Percentiles rank a stretch among this genome's conserved stretches.
These are phyloP conservation scores for Salvator merianae DNA, from an alignment of 2,113 vertebrate species.

Conservation along the genomic window DNA sequence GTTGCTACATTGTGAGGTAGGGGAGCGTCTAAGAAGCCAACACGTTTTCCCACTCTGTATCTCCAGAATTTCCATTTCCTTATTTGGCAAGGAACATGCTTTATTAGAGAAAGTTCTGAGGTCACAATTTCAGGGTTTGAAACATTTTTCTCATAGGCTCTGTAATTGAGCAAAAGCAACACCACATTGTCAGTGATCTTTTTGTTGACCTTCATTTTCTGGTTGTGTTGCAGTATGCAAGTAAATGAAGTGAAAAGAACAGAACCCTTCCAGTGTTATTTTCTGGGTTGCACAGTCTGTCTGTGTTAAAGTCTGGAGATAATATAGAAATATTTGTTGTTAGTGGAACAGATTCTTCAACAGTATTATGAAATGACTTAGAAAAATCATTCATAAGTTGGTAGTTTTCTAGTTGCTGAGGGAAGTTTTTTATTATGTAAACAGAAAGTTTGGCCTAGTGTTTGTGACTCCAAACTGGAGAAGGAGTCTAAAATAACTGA, in stretches of 20 bases:
- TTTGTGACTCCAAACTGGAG: neutral
- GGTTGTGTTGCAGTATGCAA: neutral
- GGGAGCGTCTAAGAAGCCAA: neutral
- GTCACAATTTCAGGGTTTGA: neutral
- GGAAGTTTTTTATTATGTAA: neutral
- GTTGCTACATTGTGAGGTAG: neutral
- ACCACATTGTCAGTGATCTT: too few relatives aligned
- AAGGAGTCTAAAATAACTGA: neutral
- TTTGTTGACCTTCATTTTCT: neutral
- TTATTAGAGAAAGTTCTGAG: neutral
- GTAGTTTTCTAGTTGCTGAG: neutral
- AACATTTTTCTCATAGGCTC: neutral
- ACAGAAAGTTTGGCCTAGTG: too few relatives aligned
- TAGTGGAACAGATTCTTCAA: neutral
- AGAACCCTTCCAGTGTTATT: neutral
- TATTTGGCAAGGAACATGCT: neutral
- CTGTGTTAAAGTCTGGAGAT: neutral
- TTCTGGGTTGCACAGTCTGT: neutral
- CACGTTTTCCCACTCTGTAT: neutral
- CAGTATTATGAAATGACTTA: neutral
- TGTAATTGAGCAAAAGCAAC: neutral
- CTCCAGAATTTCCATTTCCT: slow-evolving; percentile 21
- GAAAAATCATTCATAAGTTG: neutral
- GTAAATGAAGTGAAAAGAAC: neutral
- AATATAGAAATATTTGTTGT: neutral